phyloP scores from a whole-genome alignment of 2,888 invertebrate species.

The Cloeon dipterum region DNA sequence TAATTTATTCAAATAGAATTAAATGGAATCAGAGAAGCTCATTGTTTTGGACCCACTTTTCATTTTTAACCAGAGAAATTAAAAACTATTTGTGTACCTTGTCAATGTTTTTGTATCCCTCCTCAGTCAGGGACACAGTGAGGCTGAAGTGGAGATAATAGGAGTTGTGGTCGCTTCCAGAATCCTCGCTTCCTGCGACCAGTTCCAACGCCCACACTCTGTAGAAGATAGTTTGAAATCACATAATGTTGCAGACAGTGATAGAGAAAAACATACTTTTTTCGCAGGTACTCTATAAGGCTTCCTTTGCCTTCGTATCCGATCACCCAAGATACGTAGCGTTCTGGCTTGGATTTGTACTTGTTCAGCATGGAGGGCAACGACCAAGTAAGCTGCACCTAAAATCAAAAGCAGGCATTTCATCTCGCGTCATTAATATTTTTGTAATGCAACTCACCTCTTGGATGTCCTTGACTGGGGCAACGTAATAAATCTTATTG shows the following conservation, averaged over 20 bases:
- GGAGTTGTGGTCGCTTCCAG: slow-evolving; percentile 55
- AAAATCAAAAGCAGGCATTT: slow-evolving; percentile 15
- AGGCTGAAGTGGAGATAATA: slow-evolving; percentile 54
- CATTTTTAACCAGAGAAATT: too few species aligned
- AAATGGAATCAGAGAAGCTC: too few species aligned
- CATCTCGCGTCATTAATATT: slow-evolving; percentile 20
- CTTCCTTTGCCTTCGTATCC: slow-evolving; percentile 75
- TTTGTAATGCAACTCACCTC: slow-evolving; percentile 23
- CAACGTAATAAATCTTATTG: slow-evolving; percentile 44
- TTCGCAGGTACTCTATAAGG: slow-evolving; percentile 49
- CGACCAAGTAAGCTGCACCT: slow-evolving; percentile 37
- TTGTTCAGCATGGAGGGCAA: slow-evolving; percentile 33
- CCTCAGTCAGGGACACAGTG: slow-evolving; percentile 49
- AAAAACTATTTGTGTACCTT: too few species aligned
- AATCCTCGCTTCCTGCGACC: slow-evolving; percentile 38
- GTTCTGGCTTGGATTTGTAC: slow-evolving; percentile 53
- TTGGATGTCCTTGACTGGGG: slow-evolving; percentile 47
- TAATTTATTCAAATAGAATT: background rate
- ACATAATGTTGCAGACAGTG: too few species aligned
- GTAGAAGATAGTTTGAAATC: slow-evolving; percentile 9
- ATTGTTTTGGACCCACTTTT: too few species aligned
- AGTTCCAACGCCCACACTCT: slow-evolving; percentile 56
- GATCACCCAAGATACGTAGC: slow-evolving; percentile 53
- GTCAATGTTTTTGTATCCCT: slow-evolving; percentile 44
- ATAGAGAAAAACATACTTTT: slow-evolving; percentile 26